Evolutionary conservation across 2,888 invertebrate species (phyloP).

Genomic region (Cantharis rufa): DNA sequence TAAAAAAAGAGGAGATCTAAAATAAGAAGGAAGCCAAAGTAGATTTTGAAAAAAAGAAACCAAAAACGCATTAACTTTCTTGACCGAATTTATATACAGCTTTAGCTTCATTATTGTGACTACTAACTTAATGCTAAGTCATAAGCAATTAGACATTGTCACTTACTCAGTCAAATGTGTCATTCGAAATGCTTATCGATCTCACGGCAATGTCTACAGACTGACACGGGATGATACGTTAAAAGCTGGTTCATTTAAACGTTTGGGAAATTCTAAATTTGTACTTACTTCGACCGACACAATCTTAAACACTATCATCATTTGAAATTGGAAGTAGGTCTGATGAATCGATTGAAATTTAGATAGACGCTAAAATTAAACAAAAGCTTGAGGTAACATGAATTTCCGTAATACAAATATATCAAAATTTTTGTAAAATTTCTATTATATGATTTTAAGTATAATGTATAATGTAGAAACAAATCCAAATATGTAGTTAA

Average conservation of each 20-base stretch:
- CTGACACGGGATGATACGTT: neutral
- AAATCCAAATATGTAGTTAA: neutral
- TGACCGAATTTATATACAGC: neutral
- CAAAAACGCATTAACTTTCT: too few relatives aligned
- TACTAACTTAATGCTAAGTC: neutral
- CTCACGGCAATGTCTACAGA: neutral
- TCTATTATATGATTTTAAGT: too few relatives aligned
- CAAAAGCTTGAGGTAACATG: neutral
- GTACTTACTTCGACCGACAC: neutral
- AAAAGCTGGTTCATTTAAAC: neutral
- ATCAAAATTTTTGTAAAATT: too few relatives aligned
- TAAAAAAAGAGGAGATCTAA: too few relatives aligned
- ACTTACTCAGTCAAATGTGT: neutral
- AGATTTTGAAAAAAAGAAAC: too few relatives aligned
- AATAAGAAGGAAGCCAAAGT: too few relatives aligned
- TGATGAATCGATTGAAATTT: neutral
- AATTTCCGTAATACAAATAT: too few relatives aligned
- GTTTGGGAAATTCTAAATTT: neutral
- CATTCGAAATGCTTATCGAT: neutral
- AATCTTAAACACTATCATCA: neutral
- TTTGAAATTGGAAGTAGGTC: neutral
- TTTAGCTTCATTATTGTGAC: neutral
- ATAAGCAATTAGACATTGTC: neutral
- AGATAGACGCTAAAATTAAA: neutral
- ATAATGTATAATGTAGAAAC: neutral